Evolutionary conservation across 2,888 invertebrate species (phyloP).

Genomic region (Ferrisia virgata): DNA sequence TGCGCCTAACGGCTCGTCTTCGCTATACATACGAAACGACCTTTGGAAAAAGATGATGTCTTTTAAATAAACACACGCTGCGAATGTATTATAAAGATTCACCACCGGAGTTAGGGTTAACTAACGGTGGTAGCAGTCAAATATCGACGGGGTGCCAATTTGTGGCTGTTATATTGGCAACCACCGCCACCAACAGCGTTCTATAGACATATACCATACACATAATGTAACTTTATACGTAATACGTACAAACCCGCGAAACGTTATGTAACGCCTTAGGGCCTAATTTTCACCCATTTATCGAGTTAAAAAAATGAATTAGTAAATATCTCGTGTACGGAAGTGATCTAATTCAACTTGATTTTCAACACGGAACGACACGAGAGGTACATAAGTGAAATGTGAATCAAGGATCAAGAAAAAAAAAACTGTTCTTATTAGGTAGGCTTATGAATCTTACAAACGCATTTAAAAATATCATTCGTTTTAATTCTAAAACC

Average conservation of each 20-base stretch:
- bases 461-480: neutral
- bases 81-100: conserved; percentile 34
- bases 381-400: neutral
- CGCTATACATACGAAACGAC: neutral
- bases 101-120: conserved; percentile 40
- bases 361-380: neutral
- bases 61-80: conserved; percentile 41
- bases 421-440: neutral
- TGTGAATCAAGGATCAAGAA: too few species aligned
- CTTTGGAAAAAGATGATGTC: conserved; percentile 37
- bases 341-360: neutral
- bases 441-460: neutral
- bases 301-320: neutral
- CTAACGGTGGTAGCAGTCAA: conserved; percentile 44
- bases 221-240: too few species aligned
- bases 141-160: conserved; percentile 41
- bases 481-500: neutral
- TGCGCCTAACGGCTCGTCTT: neutral
- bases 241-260: neutral
- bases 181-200: neutral
- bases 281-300: neutral
- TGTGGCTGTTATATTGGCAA: conserved; percentile 43
- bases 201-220: too few species aligned
- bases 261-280: neutral
- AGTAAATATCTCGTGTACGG: too few species aligned